These are phyloP conservation scores for Drosophila mulleri DNA, from an alignment of 2,888 invertebrate species.

Conservation along the genomic window DNA sequence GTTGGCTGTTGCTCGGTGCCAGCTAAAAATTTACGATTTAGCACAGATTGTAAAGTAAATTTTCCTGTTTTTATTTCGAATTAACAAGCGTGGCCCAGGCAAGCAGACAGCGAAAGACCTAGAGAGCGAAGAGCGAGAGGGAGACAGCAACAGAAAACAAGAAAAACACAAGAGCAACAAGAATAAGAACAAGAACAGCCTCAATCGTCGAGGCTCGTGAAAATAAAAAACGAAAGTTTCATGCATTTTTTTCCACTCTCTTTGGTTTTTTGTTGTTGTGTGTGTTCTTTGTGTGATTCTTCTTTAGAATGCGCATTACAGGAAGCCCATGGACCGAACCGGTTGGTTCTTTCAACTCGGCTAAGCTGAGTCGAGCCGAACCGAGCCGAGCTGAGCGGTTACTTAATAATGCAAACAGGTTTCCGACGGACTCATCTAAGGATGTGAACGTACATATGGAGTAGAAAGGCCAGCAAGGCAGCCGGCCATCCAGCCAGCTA, in stretches of 20 bases:
- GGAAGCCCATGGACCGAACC: conserved; percentile 68
- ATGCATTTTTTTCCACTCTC: conserved; percentile 31
- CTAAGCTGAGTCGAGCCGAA: conserved; percentile 26
- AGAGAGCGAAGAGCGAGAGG: too few relatives aligned
- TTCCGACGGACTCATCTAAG: conserved; percentile 47
- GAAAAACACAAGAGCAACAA: conserved; percentile 16
- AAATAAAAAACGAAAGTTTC: conserved; percentile 77
- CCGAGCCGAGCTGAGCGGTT: conserved; percentile 60
- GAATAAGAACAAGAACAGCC: conserved; percentile 14
- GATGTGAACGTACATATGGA: conserved; percentile 34
- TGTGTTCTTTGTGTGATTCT: conserved; percentile 35
- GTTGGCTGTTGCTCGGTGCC: conserved; percentile 22
- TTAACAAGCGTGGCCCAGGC: conserved; percentile 71
- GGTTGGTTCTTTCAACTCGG: conserved; percentile 48
- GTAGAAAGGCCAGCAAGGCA: conserved; percentile 29
- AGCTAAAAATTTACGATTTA: conserved; percentile 80
- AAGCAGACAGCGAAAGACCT: conserved; percentile 30
- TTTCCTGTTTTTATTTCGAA: conserved; percentile 82
- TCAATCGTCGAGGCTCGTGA: conserved; percentile 34
- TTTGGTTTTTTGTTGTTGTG: conserved; percentile 1
- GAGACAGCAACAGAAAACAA: conserved; percentile 5
- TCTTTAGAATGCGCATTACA: conserved; percentile 67
- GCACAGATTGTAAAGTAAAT: conserved; percentile 82
- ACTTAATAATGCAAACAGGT: conserved; percentile 79
- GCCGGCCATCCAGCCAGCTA: conserved; percentile 33